A percentile compares a stretch with the other conserved stretches of the same genome.
Evolutionary conservation across 2,888 invertebrate genomes (phyloP).

Genomic region (Mechanitis mazaeus): DNA sequence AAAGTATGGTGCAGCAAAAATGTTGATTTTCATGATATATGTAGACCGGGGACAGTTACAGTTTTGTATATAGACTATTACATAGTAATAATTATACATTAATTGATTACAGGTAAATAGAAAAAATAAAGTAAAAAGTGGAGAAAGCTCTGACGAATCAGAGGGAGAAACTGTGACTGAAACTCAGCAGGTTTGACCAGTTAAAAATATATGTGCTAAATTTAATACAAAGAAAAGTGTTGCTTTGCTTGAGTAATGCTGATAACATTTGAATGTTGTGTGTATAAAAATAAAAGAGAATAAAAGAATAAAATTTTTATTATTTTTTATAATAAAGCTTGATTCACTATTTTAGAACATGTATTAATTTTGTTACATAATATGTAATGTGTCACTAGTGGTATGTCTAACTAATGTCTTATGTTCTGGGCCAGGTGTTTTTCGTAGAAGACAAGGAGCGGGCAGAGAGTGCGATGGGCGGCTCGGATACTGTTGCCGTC

Average conservation of each 20-base stretch:
- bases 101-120: conserved; percentile 63
- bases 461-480: conserved; percentile 57
- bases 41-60: neutral
- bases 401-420: neutral
- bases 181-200: conserved; percentile 64
- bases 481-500: conserved; percentile 39
- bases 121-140: conserved; percentile 66
- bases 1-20: neutral
- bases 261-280: too few relatives aligned
- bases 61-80: too few relatives aligned
- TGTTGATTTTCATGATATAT: neutral
- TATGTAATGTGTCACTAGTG: too few relatives aligned
- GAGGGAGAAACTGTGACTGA: conserved; percentile 70
- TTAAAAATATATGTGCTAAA: conserved; percentile 4
- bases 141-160: conserved; percentile 72
- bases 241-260: neutral
- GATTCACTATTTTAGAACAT: too few relatives aligned
- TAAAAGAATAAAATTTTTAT: too few relatives aligned
- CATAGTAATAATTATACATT: neutral
- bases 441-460: conserved; percentile 72
- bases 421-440: conserved; percentile 52
- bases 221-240: neutral
- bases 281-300: too few relatives aligned
- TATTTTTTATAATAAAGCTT: too few relatives aligned
- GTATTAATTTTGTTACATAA: too few relatives aligned